These are phyloP conservation scores for Amia ocellicauda DNA, from an alignment of 2,113 vertebrate genomes.

Conservation along the genomic window DNA sequence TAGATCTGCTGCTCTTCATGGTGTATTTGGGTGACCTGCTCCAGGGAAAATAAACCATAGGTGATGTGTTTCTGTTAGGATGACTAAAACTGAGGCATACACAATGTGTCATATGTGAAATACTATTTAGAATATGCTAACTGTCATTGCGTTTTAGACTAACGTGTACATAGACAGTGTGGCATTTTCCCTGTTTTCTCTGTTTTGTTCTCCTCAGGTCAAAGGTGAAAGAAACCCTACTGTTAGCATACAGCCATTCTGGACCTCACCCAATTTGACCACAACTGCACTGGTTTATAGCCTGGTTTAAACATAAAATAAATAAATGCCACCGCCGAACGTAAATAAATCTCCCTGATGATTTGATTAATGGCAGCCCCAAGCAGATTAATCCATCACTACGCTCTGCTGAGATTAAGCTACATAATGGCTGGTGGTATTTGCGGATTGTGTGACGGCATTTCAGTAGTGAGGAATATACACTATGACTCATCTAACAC, in stretches of 20 bases:
- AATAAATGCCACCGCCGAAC: background rate
- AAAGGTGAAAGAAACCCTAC: background rate
- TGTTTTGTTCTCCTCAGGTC: background rate
- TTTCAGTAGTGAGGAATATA: slow-evolving; percentile 1
- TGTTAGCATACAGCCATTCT: background rate
- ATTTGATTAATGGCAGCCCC: background rate
- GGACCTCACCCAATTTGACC: background rate
- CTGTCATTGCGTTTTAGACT: too few relatives aligned
- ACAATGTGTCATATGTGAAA: too few relatives aligned
- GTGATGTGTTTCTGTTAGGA: too few relatives aligned
- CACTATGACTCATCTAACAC: background rate
- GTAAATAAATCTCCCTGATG: background rate
- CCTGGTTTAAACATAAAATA: background rate
- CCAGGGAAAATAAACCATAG: too few relatives aligned
- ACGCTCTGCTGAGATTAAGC: background rate
- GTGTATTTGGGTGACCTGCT: too few relatives aligned
- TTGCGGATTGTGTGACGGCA: background rate
- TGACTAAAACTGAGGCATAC: too few relatives aligned
- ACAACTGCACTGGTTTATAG: background rate
- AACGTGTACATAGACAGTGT: too few relatives aligned
- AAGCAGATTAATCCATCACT: background rate
- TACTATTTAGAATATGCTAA: too few relatives aligned
- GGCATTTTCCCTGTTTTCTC: too few relatives aligned
- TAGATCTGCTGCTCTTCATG: too few relatives aligned
- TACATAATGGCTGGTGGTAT: background rate